These are phyloP conservation scores for Spea hammondii DNA, from an alignment of 2,797 vertebrate species.

Conservation along the genomic window DNA sequence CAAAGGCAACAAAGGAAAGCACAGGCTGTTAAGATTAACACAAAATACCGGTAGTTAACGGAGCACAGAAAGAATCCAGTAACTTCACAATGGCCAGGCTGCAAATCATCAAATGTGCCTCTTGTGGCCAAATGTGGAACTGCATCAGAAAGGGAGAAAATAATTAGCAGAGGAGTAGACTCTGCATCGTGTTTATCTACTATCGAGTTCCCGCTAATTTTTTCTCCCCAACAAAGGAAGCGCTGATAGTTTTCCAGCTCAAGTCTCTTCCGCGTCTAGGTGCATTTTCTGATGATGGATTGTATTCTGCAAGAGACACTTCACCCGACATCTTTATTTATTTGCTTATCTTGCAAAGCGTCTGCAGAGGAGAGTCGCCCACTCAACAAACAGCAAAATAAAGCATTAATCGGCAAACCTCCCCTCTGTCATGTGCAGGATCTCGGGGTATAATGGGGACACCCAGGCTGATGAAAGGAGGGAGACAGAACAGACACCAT, in stretches of 20 bases:
- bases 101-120: too few relatives aligned
- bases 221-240: slow-evolving; percentile 1
- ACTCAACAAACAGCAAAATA: slow-evolving; percentile 20
- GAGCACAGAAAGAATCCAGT: too few relatives aligned
- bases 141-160: too few relatives aligned
- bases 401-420: too few relatives aligned
- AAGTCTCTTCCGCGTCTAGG: neutral
- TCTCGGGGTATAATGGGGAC: too few relatives aligned
- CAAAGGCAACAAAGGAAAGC: too few relatives aligned
- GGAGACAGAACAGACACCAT: neutral
- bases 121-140: too few relatives aligned
- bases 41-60: too few relatives aligned
- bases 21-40: too few relatives aligned
- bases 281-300: slow-evolving; percentile 24
- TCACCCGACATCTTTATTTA: slow-evolving; percentile 18
- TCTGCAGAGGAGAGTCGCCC: slow-evolving; percentile 17
- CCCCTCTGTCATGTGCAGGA: too few relatives aligned
- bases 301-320: slow-evolving; percentile 20
- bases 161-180: neutral
- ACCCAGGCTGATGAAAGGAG: too few relatives aligned
- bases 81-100: too few relatives aligned
- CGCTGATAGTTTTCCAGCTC: slow-evolving; percentile 1
- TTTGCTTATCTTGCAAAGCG: neutral
- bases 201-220: slow-evolving; percentile 23
- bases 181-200: slow-evolving; percentile 38